These are phyloP conservation scores for Heliothis peltigera DNA, from an alignment of 2,888 invertebrate species.

Conservation along the genomic window DNA sequence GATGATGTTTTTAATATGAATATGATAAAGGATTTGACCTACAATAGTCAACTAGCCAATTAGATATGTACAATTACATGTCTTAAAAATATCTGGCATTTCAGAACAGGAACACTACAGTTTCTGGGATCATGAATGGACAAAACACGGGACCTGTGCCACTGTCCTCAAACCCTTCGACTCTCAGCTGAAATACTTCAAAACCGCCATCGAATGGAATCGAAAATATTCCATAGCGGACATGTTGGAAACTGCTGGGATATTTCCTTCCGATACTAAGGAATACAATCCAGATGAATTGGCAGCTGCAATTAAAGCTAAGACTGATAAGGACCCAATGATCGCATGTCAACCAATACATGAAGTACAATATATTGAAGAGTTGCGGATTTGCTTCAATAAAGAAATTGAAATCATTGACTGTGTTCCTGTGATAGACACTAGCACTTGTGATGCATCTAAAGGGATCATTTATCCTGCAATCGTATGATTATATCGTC, in stretches of 20 bases:
- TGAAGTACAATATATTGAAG: background rate
- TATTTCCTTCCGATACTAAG: background rate
- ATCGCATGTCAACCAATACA: background rate
- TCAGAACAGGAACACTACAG: background rate
- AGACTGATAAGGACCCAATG: background rate
- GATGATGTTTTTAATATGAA: too few relatives aligned
- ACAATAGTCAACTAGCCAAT: too few relatives aligned
- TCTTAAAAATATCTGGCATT: background rate
- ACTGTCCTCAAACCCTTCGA: background rate
- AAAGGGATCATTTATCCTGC: background rate
- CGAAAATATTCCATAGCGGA: background rate
- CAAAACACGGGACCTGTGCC: background rate
- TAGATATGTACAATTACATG: too few relatives aligned
- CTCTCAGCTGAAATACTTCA: slow-evolving; percentile 1
- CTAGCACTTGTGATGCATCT: background rate
- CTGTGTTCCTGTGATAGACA: background rate
- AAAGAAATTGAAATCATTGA: background rate
- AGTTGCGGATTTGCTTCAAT: background rate
- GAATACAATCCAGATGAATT: background rate
- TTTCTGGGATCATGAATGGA: slow-evolving; percentile 1
- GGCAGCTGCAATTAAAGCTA: background rate
- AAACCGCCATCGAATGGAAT: background rate
- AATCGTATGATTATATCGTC: background rate
- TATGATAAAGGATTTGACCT: too few relatives aligned
- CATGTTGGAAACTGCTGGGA: background rate